Base-by-base conservation (phyloP, 2,797 vertebrate genomes). In the Poecilia wingei region DNA sequence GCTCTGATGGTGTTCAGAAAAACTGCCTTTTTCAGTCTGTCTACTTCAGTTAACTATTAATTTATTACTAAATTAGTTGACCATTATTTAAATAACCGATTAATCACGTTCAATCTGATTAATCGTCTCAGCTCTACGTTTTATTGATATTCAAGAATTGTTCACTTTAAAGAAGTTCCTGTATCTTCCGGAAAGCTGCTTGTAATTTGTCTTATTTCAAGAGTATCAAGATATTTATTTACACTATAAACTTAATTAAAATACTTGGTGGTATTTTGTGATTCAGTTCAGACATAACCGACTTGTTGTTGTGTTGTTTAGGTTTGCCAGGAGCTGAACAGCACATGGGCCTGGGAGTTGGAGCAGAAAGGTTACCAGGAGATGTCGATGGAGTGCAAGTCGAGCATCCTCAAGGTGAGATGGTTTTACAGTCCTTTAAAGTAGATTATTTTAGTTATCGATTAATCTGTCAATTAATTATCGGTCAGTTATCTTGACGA, bases 331-430 rank as follows among this genome's bases (percentile, higher is more conserved):
- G 98, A 99, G 78, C 95, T 98, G 93, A 98, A 99, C 95, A 97
- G 95, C 80, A 97, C 97, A n/a, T 99, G 98, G 98, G 98, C 98
- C 0, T 99, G 98, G 98, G 98, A 99, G 92, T 96, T 99, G 95
- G 98, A 99, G 85, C 98, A 98, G 92, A 98, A 98, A 87, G 98
- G 98, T 74, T 99, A 99, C 92, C 94, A 96, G 86, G 97, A 98
- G 90, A 98, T 98, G 97, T 97, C 97, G 69, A 95, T 97, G 84
- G 98, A 99, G 92, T 98, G 96, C 96, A 99, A 99, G 92, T 95
- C 98, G 72, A 97, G 96, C 78, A 97, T 99, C 88, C 95, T 99
- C 79, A 99, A 99, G 96, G 98, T 99, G 96, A 12, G 81, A 79
- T n/a, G 10, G 2, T 33, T 45, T 41, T 6, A 33, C 3, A 10